phyloP scores from a whole-genome alignment of 1,140 invertebrate genomes.

The Danaus plexippus region DNA sequence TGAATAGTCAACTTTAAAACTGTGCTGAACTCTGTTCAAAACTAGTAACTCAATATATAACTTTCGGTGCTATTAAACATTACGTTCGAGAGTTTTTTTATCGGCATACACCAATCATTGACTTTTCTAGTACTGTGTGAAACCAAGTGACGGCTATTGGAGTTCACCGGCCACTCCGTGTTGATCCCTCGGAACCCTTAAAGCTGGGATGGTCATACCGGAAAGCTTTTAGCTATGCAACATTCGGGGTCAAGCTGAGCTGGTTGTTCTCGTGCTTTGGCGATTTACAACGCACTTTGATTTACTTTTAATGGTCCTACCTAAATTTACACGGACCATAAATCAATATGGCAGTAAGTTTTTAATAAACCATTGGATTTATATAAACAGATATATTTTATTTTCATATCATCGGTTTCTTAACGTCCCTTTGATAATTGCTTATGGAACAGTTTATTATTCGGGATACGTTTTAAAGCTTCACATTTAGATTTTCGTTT shows the following conservation, averaged over 20 bases:
- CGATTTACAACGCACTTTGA: slow-evolving; percentile 24
- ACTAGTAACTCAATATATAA: too few species aligned
- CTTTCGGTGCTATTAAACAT: too few species aligned
- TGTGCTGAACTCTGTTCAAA: too few species aligned
- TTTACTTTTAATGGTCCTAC: slow-evolving; percentile 21
- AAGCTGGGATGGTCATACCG: too few species aligned
- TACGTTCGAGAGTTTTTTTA: slow-evolving; percentile 4
- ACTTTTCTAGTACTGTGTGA: slow-evolving; percentile 11
- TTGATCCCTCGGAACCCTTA: too few species aligned
- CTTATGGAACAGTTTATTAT: slow-evolving; percentile 1
- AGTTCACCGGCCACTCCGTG: too few species aligned
- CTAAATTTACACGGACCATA: slow-evolving; percentile 13
- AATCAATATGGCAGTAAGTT: slow-evolving; percentile 8
- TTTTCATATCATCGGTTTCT: too few species aligned
- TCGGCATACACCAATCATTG: slow-evolving; percentile 11
- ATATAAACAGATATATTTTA: too few species aligned
- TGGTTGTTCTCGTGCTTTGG: slow-evolving; percentile 19
- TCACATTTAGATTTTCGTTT: too few species aligned
- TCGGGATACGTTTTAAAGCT: background rate
- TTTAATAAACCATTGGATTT: too few species aligned
- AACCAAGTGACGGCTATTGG: background rate
- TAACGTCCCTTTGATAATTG: too few species aligned
- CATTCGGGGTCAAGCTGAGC: slow-evolving; percentile 7
- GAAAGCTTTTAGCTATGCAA: slow-evolving; percentile 7
- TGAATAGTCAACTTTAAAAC: too few species aligned